A percentile compares a stretch with the other conserved stretches of the same genome.
Conservation (phyloP, 2,113 vertebrate species). For the Pelecanoides urinatrix region DNA sequence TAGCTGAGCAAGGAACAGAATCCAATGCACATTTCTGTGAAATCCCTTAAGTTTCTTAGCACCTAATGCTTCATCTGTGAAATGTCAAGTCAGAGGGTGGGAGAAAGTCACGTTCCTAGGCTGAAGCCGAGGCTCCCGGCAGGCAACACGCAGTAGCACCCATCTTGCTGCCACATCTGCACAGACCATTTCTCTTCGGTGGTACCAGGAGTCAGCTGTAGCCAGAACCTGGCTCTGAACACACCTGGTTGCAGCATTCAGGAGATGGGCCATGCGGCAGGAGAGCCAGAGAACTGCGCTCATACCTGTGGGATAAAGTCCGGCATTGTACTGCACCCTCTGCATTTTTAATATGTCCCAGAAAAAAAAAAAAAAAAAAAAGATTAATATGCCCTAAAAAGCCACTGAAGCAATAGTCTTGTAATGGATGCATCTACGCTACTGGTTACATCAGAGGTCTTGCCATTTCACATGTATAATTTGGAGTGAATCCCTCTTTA, state of each 20-base stretch:
- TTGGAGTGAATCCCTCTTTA: neutral
- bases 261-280: neutral
- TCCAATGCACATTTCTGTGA: neutral
- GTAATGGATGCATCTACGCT: neutral
- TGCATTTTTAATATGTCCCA: neutral
- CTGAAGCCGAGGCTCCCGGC: neutral
- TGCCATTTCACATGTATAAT: neutral
- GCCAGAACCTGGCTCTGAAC: neutral
- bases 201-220: neutral
- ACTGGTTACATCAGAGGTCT: neutral
- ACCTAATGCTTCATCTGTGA: neutral
- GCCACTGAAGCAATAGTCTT: neutral
- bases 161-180: neutral
- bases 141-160: neutral
- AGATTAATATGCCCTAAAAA: neutral
- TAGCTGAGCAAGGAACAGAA: neutral
- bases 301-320: neutral
- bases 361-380: neutral
- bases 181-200: neutral
- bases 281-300: neutral
- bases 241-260: neutral
- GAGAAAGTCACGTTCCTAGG: neutral
- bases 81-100: neutral
- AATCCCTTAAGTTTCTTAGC: neutral
- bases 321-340: fast-evolving